Evolutionary conservation across 2,797 vertebrate species (phyloP).

Genomic region (Iguana delicatissima): DNA sequence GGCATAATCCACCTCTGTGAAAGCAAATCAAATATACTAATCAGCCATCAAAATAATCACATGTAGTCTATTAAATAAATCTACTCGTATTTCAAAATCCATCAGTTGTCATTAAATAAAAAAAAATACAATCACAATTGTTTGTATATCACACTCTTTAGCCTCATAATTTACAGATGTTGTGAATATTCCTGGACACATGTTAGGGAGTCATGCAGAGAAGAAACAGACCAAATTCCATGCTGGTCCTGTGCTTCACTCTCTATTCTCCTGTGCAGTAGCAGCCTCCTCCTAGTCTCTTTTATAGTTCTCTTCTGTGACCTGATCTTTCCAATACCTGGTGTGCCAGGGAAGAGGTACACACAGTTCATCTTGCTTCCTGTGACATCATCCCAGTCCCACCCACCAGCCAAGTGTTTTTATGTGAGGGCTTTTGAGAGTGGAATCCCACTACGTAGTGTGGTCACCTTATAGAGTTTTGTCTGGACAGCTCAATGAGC

Average conservation of each 20-base stretch:
- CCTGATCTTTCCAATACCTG: neutral
- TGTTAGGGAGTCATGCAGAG: neutral
- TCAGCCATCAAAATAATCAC: neutral
- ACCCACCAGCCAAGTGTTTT: too few relatives aligned
- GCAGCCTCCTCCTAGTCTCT: too few relatives aligned
- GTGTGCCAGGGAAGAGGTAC: neutral
- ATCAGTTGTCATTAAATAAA: neutral
- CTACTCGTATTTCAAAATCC: neutral
- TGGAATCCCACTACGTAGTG: neutral
- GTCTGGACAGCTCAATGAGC: neutral
- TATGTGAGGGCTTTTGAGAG: neutral
- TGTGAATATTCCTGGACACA: neutral
- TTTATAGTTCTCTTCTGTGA: too few relatives aligned
- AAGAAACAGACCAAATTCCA: too few relatives aligned
- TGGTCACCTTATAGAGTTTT: neutral
- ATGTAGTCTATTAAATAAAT: too few relatives aligned
- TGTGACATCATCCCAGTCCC: too few relatives aligned
- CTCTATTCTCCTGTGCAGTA: too few relatives aligned
- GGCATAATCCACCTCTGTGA: neutral
- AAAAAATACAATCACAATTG: too few relatives aligned
- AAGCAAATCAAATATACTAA: neutral
- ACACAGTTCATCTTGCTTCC: too few relatives aligned
- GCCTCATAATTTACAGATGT: neutral
- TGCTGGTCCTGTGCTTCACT: too few relatives aligned
- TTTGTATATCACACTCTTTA: neutral